phyloP scores from a whole-genome alignment of 2,113 vertebrate species.

The Acrocephalus kingi region DNA sequence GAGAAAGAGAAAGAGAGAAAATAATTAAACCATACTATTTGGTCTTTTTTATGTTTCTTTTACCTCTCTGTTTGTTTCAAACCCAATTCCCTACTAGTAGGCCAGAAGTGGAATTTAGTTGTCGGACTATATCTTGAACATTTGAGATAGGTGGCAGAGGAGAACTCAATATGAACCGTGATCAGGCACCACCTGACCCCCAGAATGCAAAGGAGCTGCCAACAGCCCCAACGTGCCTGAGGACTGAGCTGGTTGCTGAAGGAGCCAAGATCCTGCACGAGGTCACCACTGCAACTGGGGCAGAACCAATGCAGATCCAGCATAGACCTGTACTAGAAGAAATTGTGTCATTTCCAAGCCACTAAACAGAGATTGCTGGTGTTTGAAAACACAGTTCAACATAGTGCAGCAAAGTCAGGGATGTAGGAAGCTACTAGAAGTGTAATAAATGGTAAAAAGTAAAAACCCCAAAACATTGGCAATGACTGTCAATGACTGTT shows the following conservation, averaged over 20 bases:
- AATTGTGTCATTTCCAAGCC: not conserved
- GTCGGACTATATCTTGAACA: not conserved
- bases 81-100: not conserved
- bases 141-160: not conserved
- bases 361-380: not conserved
- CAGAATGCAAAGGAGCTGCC: not conserved
- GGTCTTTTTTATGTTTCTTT: not conserved
- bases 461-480: not conserved
- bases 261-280: not conserved
- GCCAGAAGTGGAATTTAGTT: not conserved
- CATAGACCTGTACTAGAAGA: not conserved
- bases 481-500: not conserved
- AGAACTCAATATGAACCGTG: not conserved
- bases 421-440: not conserved
- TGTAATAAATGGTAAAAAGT: not conserved
- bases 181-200: fast-evolving
- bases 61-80: not conserved
- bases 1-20: too few species aligned
- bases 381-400: not conserved
- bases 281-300: not conserved
- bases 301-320: not conserved
- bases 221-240: not conserved
- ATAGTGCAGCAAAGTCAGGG: not conserved
- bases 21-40: not conserved
- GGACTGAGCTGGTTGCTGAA: not conserved